Conservation (phyloP, 2,797 vertebrate species). For the Pygocentrus nattereri region DNA sequence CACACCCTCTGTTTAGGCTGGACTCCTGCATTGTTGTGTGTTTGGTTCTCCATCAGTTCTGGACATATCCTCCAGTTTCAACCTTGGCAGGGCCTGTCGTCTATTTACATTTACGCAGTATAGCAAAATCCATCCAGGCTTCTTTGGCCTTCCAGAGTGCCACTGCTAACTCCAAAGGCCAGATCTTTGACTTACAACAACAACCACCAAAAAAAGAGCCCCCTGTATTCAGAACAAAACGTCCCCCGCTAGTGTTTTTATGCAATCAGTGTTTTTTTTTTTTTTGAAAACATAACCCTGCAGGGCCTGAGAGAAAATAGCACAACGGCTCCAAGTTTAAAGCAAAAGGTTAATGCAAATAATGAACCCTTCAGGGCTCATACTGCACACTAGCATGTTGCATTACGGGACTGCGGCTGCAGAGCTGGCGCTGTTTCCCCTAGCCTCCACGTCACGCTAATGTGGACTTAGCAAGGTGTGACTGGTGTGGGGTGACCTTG, state of each 20-base stretch:
- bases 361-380: conserved; percentile 52
- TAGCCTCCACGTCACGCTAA: conserved; percentile 14
- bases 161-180: no score
- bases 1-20: no score
- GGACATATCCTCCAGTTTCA: no score
- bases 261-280: conserved; percentile 8
- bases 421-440: neutral
- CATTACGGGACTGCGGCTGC: neutral
- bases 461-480: conserved; percentile 39
- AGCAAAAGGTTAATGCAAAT: conserved; percentile 61
- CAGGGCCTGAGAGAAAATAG: conserved; percentile 46
- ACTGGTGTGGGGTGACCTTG: conserved; percentile 48
- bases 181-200: neutral
- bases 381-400: conserved; percentile 19
- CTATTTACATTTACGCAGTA: no score
- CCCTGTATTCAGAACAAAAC: neutral
- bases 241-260: conserved; percentile 13
- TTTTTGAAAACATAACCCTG: conserved; percentile 35
- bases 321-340: conserved; percentile 31
- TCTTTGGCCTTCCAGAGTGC: neutral
- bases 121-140: neutral
- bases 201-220: neutral
- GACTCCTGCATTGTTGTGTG: no score
- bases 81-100: no score
- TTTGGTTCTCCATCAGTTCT: no score